phyloP scores from a whole-genome alignment of 2,113 vertebrate species.

The Atrichornis clamosus region DNA sequence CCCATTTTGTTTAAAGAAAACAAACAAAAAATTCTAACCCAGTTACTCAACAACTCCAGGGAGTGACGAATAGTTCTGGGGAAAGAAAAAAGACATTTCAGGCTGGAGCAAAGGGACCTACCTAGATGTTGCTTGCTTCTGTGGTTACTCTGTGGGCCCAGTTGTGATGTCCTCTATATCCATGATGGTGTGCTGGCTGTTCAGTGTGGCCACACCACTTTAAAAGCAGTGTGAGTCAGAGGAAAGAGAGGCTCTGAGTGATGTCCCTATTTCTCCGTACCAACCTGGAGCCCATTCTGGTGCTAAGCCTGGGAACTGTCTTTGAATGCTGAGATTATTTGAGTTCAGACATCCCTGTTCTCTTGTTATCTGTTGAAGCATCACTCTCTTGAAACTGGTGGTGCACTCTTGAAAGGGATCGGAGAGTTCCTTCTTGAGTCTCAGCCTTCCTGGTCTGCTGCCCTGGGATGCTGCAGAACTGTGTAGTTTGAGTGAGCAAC shows the following conservation, averaged over 20 bases:
- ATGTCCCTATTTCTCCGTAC: accelerated
- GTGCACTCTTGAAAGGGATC: no score
- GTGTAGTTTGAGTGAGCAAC: background rate
- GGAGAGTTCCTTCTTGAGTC: background rate
- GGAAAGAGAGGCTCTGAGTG: background rate
- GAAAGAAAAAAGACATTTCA: background rate
- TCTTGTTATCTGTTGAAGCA: background rate
- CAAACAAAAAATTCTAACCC: conserved; percentile 44
- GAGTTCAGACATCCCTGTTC: background rate
- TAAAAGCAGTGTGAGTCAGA: background rate
- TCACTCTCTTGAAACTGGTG: background rate
- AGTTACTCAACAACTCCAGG: conserved; percentile 54
- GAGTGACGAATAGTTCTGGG: background rate
- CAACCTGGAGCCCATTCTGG: background rate
- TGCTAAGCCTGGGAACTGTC: background rate
- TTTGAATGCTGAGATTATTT: accelerated
- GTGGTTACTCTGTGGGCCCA: background rate
- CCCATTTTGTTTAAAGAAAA: conserved; percentile 51
- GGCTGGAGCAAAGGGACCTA: background rate
- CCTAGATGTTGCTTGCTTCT: background rate
- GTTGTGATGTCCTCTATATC: background rate
- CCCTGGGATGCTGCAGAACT: background rate
- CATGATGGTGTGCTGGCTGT: accelerated
- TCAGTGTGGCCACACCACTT: accelerated
- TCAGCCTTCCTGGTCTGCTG: background rate